Conservation (phyloP, 1,140 invertebrate genomes). For the Drosophila mojavensis region DNA sequence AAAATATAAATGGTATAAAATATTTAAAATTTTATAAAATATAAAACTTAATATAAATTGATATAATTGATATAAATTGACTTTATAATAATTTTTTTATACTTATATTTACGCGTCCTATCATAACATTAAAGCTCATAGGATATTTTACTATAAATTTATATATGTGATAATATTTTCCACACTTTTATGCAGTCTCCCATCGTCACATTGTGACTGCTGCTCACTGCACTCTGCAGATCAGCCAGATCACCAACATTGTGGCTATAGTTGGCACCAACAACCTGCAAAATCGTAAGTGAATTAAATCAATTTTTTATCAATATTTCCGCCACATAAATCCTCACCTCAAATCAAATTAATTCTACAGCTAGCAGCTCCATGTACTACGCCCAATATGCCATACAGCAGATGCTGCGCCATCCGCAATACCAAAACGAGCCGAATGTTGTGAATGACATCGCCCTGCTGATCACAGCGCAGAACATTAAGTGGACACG, state of each 20-base stretch:
- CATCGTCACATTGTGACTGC: conserved; percentile 68
- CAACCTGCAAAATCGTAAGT: conserved; percentile 58
- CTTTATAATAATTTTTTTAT: no score
- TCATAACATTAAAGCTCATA: no score
- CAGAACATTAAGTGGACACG: conserved; percentile 64
- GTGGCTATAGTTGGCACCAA: conserved; percentile 65
- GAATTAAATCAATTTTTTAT: no score
- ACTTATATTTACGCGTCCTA: no score
- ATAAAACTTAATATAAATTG: no score
- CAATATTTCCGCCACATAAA: background rate
- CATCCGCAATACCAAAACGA: conserved; percentile 54
- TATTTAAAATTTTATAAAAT: no score
- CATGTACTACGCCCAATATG: conserved; percentile 55
- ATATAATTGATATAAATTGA: no score
- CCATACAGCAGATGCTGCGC: conserved; percentile 48
- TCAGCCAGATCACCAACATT: conserved; percentile 42
- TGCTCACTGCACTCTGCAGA: conserved; percentile 57
- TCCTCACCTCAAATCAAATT: background rate
- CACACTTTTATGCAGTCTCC: conserved; percentile 40
- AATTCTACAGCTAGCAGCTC: conserved; percentile 50
- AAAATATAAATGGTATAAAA: no score
- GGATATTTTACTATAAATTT: no score
- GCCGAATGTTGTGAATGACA: conserved; percentile 62
- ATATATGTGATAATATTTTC: background rate
- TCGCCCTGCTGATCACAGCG: conserved; percentile 60